Base-by-base conservation (phyloP, 2,888 invertebrate genomes). In the Andrena haemorrhoa region DNA sequence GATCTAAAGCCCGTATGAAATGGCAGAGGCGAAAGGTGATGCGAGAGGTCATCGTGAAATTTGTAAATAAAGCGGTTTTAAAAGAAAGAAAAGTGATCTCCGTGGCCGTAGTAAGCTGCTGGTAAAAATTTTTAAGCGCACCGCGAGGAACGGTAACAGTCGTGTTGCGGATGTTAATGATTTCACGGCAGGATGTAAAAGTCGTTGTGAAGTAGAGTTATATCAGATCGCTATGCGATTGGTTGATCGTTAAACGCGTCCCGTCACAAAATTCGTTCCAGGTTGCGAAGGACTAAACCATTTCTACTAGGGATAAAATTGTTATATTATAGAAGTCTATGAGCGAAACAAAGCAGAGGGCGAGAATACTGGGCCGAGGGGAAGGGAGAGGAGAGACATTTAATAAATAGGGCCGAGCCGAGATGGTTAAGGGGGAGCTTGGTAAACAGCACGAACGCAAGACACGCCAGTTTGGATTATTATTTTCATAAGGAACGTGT, bases 401-500 rank as follows among this genome's bases (percentile, higher is more conserved):
- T 20, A 69, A 47, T 31, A 58, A 49, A 69, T 61, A 72, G 49
- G 49, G 47, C 53, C 20, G 65, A 70, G 29, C 26, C 41, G 51
- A 47, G 61, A 31, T 47, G 49, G 53, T 29, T 41, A 20, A 31
- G 58, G 26, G 35, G 53, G 16, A 29, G 51, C 20, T 31, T 70
- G 69, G 56, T 69, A 71, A 83, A 80, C 82, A 84, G 85, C 85
- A 86, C 86, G 87, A 89, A 87, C 90, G 87, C 76, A 86, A 88
- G 79, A 86, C 84, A 90, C 89, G 90, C 88, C 88, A 90, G 88
- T 89, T 90, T 84, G 80, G 84, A 89, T 88, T 88, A 89, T 89
- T 90, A 90, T 89, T 89, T 89, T 89, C 90, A 81, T 90, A 89
- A 88, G 84, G 83, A 88, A 85, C 87, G 79, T 89, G 88, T 88